Conservation (phyloP, 2,888 invertebrate species). For the Tyria jacobaeae region DNA sequence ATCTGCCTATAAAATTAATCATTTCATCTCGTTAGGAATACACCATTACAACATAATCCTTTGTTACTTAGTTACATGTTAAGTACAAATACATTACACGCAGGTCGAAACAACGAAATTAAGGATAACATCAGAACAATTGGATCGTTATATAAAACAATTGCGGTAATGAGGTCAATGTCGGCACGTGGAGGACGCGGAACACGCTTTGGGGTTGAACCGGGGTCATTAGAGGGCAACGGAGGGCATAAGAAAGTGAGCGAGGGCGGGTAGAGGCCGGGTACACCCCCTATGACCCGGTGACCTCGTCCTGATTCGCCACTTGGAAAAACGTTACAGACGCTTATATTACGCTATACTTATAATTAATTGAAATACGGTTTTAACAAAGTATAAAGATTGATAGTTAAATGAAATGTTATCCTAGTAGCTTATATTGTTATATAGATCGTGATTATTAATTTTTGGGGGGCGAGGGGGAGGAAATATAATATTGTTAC, state of each 20-base stretch:
- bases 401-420: too few species aligned
- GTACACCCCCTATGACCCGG: slow-evolving; percentile 42
- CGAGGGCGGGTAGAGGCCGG: slow-evolving; percentile 37
- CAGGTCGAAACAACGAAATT: neutral
- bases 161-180: slow-evolving; percentile 51
- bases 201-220: slow-evolving; percentile 20
- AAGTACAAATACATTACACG: neutral
- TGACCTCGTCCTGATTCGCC: slow-evolving; percentile 49
- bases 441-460: neutral
- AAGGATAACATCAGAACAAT: neutral
- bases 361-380: slow-evolving; percentile 12
- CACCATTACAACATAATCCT: neutral
- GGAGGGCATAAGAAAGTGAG: slow-evolving; percentile 35
- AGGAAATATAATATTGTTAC: neutral
- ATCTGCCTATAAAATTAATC: neutral
- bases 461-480: neutral
- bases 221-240: slow-evolving; percentile 37
- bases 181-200: slow-evolving; percentile 40
- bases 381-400: too few species aligned
- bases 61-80: neutral
- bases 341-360: too few species aligned
- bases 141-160: slow-evolving; percentile 34
- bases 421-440: neutral
- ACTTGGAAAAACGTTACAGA: too few species aligned
- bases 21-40: neutral